A percentile compares a stretch with the other conserved stretches of the same genome.
phyloP scores from a whole-genome alignment of 2,113 vertebrate genomes.

The Oceanites oceanicus region DNA sequence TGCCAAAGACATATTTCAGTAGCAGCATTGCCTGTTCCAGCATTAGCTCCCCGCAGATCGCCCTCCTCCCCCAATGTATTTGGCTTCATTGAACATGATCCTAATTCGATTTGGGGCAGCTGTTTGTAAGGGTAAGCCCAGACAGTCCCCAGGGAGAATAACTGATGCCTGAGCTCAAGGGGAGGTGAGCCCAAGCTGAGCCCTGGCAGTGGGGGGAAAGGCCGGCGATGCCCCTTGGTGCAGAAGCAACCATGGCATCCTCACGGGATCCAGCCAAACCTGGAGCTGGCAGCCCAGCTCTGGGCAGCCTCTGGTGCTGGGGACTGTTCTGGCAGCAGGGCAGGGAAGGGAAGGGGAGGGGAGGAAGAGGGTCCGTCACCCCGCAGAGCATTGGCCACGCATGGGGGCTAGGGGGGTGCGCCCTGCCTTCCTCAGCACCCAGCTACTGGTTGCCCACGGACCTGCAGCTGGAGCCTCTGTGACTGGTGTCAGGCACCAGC shows the following conservation, averaged over 20 bases:
- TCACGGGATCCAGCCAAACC: accelerated
- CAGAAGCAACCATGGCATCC: background rate
- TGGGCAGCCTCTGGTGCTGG: background rate
- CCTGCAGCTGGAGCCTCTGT: background rate
- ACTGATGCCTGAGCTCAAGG: background rate
- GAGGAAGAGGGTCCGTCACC: background rate
- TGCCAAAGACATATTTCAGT: background rate
- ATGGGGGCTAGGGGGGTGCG: accelerated
- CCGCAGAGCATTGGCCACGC: accelerated
- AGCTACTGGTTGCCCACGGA: accelerated
- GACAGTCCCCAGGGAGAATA: background rate
- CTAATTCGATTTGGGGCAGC: background rate
- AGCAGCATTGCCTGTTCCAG: background rate
- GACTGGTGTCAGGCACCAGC: background rate
- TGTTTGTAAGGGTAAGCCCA: background rate
- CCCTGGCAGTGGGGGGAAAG: accelerated
- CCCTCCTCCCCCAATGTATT: background rate
- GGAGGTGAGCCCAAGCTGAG: accelerated
- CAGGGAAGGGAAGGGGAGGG: background rate
- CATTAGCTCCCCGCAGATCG: background rate
- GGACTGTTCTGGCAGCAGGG: background rate
- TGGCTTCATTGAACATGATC: background rate
- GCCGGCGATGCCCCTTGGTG: too few species aligned
- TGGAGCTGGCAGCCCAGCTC: background rate
- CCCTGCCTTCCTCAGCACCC: background rate